These are phyloP conservation scores for Lasioglossum pauxillum DNA, from an alignment of 2,888 invertebrate genomes.

Conservation along the genomic window DNA sequence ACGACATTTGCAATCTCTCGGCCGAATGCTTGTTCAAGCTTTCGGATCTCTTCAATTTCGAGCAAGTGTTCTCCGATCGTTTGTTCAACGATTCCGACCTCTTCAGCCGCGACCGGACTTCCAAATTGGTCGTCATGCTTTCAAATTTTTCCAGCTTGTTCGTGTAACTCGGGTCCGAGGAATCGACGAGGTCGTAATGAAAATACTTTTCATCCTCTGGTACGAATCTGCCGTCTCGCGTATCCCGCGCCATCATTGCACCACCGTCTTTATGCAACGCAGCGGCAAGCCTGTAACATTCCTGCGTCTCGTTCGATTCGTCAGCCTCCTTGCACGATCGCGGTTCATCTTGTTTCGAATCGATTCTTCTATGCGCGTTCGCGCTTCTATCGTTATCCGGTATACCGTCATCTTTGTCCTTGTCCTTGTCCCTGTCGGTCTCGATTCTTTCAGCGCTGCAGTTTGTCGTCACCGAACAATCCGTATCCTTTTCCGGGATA, in stretches of 20 bases:
- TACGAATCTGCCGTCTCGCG: background rate
- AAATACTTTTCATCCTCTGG: conserved; percentile 68
- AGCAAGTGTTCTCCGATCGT: conserved; percentile 85
- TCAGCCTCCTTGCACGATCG: conserved; percentile 39
- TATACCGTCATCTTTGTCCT: conserved; percentile 56
- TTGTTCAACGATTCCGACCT: conserved; percentile 88
- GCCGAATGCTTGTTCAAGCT: conserved; percentile 86
- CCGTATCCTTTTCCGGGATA: conserved; percentile 80
- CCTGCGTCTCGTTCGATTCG: conserved; percentile 19
- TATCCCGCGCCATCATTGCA: background rate
- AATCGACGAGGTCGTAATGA: conserved; percentile 49
- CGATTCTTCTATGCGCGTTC: conserved; percentile 48
- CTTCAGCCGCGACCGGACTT: conserved; percentile 85
- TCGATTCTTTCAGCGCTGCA: background rate
- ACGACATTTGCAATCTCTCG: conserved; percentile 70
- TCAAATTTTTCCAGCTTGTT: conserved; percentile 82
- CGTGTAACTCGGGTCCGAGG: conserved; percentile 69
- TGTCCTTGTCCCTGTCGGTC: background rate
- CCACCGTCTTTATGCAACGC: conserved; percentile 18
- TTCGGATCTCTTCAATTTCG: conserved; percentile 88
- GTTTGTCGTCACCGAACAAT: background rate
- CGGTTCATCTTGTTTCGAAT: conserved; percentile 47
- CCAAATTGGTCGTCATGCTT: conserved; percentile 79
- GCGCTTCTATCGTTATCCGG: conserved; percentile 85
- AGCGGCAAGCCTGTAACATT: conserved; percentile 8